phyloP scores from a whole-genome alignment of 2,113 vertebrate species.

The Cavia aperea region DNA sequence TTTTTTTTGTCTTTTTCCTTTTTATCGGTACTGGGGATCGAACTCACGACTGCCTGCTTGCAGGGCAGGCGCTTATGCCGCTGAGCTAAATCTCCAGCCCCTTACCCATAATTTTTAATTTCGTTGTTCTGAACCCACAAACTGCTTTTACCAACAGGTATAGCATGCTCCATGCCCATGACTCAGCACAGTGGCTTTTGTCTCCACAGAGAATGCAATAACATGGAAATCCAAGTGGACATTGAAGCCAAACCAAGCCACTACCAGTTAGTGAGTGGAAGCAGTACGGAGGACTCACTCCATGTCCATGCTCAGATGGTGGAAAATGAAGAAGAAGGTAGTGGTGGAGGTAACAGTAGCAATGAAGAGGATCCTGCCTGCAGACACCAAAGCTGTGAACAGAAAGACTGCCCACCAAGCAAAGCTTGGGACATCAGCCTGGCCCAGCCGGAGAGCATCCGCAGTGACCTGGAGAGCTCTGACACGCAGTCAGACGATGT shows the following conservation, averaged over 20 bases:
- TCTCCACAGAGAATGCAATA: conserved; percentile 90
- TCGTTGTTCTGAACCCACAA: conserved; percentile 48
- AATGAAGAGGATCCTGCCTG: conserved; percentile 80
- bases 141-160: conserved; percentile 48
- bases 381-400: conserved; percentile 80
- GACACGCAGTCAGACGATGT: conserved; percentile 97
- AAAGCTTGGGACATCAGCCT: conserved; percentile 88
- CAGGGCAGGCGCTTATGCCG: too few species aligned
- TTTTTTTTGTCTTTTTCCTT: too few species aligned
- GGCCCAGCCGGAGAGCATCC: conserved; percentile 97
- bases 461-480: conserved; percentile 97
- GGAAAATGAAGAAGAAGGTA: conserved; percentile 77
- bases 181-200: conserved; percentile 48
- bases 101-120: conserved; percentile 32
- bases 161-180: conserved; percentile 32
- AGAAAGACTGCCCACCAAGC: conserved; percentile 77
- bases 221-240: conserved; percentile 99
- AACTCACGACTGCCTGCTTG: too few species aligned
- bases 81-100: too few species aligned
- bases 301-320: conserved; percentile 80
- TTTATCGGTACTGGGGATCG: too few species aligned
- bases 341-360: conserved; percentile 23
- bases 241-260: conserved; percentile 98
- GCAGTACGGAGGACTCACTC: conserved; percentile 93
- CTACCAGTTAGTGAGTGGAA: conserved; percentile 88